Conservation (phyloP, 1,140 invertebrate genomes). For the Diorhabda elongata region DNA sequence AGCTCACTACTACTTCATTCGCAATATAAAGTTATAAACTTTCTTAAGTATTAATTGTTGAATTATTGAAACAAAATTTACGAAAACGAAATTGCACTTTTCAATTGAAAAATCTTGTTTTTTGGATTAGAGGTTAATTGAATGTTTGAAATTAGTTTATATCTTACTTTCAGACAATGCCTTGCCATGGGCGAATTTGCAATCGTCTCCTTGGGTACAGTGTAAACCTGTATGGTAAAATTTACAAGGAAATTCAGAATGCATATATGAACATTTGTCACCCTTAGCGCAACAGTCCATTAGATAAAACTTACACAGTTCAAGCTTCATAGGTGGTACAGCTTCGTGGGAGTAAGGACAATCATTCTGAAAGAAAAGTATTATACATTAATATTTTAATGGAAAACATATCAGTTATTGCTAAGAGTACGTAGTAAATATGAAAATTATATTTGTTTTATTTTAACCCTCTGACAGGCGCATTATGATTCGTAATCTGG, state of each 20-base stretch:
- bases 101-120: too few relatives aligned
- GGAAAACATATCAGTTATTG: too few relatives aligned
- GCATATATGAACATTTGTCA: constrained; percentile 94
- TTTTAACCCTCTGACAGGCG: too few relatives aligned
- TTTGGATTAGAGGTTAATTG: too few relatives aligned
- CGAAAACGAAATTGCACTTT: not conserved
- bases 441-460: too few relatives aligned
- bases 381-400: too few relatives aligned
- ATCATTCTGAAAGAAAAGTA: constrained; percentile 57
- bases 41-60: too few relatives aligned
- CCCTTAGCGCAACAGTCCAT: constrained; percentile 94
- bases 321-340: constrained; percentile 79
- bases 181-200: constrained; percentile 89
- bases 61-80: not conserved
- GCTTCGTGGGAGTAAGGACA: constrained; percentile 85
- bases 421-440: too few relatives aligned
- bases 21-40: too few relatives aligned
- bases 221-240: constrained; percentile 90
- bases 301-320: constrained; percentile 95
- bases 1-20: too few relatives aligned
- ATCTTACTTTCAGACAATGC: constrained; percentile 63
- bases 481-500: too few relatives aligned
- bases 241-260: constrained; percentile 96
- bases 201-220: constrained; percentile 75
- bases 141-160: not conserved